Base-by-base conservation (phyloP, 2,888 invertebrate species). In the Polymixis lichenea region DNA sequence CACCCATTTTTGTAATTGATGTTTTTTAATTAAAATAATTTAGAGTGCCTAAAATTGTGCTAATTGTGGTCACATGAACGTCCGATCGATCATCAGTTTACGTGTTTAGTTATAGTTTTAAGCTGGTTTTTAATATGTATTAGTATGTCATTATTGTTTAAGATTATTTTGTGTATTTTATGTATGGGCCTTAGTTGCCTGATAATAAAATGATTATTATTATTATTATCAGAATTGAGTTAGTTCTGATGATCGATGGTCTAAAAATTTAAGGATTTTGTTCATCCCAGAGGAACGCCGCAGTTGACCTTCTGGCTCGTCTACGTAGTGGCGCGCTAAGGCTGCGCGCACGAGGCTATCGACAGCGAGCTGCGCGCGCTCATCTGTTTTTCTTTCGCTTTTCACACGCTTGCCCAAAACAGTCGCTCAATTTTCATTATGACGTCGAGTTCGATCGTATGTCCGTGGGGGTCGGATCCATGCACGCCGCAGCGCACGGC, bases 361-460 rank as follows among this genome's bases (percentile, higher is more conserved):
- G 55, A 22, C 51, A 62, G 82, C 53, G 64, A 22, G 22, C 0
- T 51, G 51, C 75, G 75, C 75, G 60, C 70, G 55, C 67, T 46
- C 64, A 25, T 32, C 13, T 60, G 19, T 25, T 68, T 49, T 71
- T 38, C 74, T 51, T 43, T 22, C 58, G 75, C 46, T 67, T 56
- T 73, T 38, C 76, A 49, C 61, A 19, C 61, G 79, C 78, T 68
- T 69, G 76, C 69, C 83, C 70, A 75, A 77, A 80, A 77, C 77
- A 83, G 81, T 84, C 84, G 88, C 86, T 88, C 88, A 85, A 88
- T 89, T 89, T 83, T 86, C 77, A 89, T 89, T 90, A 91, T 94
- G 94, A 94, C 94, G 93, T 94, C 91, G 92, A 87, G 88, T 85
- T 84, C 79, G 78, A 91, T 86, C 86, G 90, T 90, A 85, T 86